Conservation (phyloP, 2,888 invertebrate species). For the Clostera curtula region DNA sequence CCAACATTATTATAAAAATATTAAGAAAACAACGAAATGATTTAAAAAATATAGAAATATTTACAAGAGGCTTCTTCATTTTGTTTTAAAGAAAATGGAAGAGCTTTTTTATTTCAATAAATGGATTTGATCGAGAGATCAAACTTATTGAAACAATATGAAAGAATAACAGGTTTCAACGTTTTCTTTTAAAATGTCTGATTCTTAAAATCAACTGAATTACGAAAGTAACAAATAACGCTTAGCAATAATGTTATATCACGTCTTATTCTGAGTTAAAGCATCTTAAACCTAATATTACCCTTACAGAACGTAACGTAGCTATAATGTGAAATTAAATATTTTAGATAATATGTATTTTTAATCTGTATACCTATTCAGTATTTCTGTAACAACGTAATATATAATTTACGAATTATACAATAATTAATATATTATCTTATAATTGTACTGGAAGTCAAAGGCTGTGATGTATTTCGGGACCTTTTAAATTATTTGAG, state of each 20-base stretch:
- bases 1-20: constrained; percentile 23
- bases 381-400: constrained; percentile 57
- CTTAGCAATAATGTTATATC: constrained; percentile 48
- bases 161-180: too few species aligned
- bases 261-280: constrained; percentile 65
- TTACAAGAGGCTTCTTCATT: constrained; percentile 23
- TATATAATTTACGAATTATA: constrained; percentile 56
- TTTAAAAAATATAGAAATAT: constrained; percentile 27
- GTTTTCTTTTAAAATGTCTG: constrained; percentile 28
- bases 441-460: constrained; percentile 53
- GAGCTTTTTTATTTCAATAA: too few species aligned
- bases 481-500: constrained; percentile 21
- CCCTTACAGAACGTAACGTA: constrained; percentile 42
- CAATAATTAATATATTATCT: constrained; percentile 20
- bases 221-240: constrained; percentile 27
- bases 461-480: constrained; percentile 42
- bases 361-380: constrained; percentile 48
- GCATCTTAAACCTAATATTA: constrained; percentile 57
- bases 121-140: too few species aligned
- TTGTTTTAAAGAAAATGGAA: too few species aligned
- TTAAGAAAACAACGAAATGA: constrained; percentile 23
- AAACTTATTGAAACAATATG: too few species aligned
- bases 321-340: constrained; percentile 45
- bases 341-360: constrained; percentile 48
- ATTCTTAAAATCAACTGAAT: constrained; percentile 31